These are phyloP conservation scores for Sebastes flavidus DNA, from an alignment of 2,797 vertebrate species.

Conservation along the genomic window DNA sequence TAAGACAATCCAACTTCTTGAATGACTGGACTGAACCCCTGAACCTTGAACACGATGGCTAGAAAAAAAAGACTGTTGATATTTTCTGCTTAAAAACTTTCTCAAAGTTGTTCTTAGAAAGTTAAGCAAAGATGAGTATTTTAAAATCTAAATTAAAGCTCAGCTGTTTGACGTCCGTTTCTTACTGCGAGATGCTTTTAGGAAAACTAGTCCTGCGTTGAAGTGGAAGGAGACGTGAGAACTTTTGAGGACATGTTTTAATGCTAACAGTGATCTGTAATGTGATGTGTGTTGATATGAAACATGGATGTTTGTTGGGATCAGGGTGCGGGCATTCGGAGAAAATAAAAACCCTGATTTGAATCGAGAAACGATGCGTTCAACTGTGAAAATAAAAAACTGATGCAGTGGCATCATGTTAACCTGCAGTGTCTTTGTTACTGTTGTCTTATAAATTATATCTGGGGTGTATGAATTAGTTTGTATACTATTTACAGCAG, in stretches of 20 bases:
- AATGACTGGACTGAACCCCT: neutral
- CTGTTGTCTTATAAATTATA: no score
- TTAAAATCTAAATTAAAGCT: neutral
- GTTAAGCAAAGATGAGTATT: neutral
- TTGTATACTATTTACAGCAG: neutral
- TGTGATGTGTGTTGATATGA: constrained; percentile 53
- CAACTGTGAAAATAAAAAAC: constrained; percentile 72
- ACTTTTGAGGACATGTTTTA: constrained; percentile 28
- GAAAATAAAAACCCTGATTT: neutral
- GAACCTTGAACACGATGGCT: neutral
- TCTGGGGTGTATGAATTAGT: rapidly evolving
- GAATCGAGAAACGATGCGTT: constrained; percentile 42
- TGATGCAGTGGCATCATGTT: constrained; percentile 25
- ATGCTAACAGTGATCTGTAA: constrained; percentile 46
- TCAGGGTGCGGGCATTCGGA: constrained; percentile 12
- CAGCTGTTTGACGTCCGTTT: neutral
- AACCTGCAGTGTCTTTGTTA: neutral
- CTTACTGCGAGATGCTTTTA: constrained; percentile 14
- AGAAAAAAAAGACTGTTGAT: neutral
- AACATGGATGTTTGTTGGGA: constrained; percentile 58
- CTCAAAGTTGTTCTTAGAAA: neutral
- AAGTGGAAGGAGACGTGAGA: neutral
- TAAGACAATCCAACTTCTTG: neutral
- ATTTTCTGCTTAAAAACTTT: neutral
- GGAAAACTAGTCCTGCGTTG: constrained; percentile 33